Evolutionary conservation across 2,797 vertebrate genomes (phyloP).

Genomic region (Notolabrus celidotus): DNA sequence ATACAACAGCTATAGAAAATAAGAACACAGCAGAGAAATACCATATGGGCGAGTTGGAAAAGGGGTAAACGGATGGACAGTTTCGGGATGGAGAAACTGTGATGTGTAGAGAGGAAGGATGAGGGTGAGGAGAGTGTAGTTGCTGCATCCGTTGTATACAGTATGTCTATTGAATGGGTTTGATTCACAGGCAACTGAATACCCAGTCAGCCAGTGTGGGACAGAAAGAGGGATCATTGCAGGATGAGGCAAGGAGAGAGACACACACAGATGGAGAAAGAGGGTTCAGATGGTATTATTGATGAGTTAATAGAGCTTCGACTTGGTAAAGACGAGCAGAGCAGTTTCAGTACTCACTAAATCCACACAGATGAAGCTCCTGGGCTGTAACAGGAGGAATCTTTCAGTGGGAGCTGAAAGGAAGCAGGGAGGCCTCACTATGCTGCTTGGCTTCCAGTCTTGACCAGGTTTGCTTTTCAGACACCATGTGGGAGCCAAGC

Average conservation of each 20-base stretch:
- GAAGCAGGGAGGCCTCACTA: conserved; percentile 41
- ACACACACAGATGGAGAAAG: conserved; percentile 34
- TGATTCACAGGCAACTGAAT: conserved; percentile 48
- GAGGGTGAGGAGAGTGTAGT: conserved; percentile 29
- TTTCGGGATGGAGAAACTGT: conserved; percentile 26
- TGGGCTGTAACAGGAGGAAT: conserved; percentile 66
- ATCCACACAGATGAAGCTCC: conserved; percentile 59
- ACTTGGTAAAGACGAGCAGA: conserved; percentile 40
- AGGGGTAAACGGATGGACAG: conserved; percentile 12
- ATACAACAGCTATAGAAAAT: conserved; percentile 13
- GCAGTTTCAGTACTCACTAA: conserved; percentile 42
- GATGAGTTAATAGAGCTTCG: conserved; percentile 54
- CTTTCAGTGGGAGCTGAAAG: conserved; percentile 70
- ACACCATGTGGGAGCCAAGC: conserved; percentile 58
- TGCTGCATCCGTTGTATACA: conserved; percentile 21
- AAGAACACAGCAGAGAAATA: conserved; percentile 24
- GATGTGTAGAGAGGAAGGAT: conserved; percentile 25
- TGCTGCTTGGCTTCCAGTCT: conserved; percentile 48
- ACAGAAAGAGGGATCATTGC: conserved; percentile 44
- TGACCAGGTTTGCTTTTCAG: conserved; percentile 69
- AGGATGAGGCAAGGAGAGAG: conserved; percentile 29
- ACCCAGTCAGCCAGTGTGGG: conserved; percentile 17
- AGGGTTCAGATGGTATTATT: conserved; percentile 41
- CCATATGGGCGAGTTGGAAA: conserved; percentile 24
- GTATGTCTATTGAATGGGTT: conserved; percentile 33